Evolutionary conservation across 2,888 invertebrate species (phyloP), one percentile per base, ranked within the genome.

Genomic region (Erynnis tages): DNA sequence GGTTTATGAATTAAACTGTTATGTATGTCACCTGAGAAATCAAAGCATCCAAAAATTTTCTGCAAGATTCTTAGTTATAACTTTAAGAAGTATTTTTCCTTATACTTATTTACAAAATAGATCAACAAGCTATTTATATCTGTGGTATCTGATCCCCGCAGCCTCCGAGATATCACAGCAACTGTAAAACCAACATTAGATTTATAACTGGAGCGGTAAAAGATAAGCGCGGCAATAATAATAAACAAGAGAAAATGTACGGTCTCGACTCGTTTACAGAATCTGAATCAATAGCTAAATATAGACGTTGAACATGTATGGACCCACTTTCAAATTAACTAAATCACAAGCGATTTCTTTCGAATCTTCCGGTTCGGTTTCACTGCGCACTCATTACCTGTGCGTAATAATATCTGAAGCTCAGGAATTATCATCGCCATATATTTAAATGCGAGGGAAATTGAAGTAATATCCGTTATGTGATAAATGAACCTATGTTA

Each of bases 321-420:
- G 64, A 13, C 34, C 43, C 43, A 35, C 71, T 73, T 71, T 73
- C 70, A 68, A 75, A 77, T 66, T 67, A 62, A 71, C 71, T 67
- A 67, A 73, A 76, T 76, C 66, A 65, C 62, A 66, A 71, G 73
- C 70, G 76, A 81, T 81, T 81, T 83, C 77, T 76, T 79, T 75
- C 72, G 72, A 69, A 76, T 76, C 73, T 74, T 81, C 79, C 82
- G 81, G 77, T 79, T 76, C 67, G 75, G 69, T 82, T 82, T 82
- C 80, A 71, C 77, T 48, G 57, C 50, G 49, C 54, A 60, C 61
- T 69, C 66, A 74, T 76, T 71, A 68, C 69, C n/a, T n/a, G n/a
- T n/a, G 70, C 60, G 66, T 65, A 70, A 70, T 74, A 68, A 73
- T 67, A 61, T 62, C 66, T 7, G 41, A 41, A 49, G 23, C 55